Evolutionary conservation across 1,140 invertebrate genomes (phyloP).

Genomic region (Lutraria rhynchaena): DNA sequence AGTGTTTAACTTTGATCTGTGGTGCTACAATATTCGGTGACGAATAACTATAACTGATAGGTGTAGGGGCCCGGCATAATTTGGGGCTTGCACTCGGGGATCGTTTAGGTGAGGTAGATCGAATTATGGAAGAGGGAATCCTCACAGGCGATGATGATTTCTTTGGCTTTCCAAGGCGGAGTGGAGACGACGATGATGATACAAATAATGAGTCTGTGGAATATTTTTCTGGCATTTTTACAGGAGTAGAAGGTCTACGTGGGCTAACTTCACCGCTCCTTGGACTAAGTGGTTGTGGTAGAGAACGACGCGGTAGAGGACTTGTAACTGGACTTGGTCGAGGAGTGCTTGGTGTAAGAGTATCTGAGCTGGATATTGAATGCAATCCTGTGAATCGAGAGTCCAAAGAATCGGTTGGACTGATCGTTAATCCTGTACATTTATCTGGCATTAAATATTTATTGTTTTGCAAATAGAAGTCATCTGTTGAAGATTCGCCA

Average conservation of each 20-base stretch:
- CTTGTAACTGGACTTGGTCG: conserved; percentile 71
- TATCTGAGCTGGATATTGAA: conserved; percentile 86
- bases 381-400: conserved; percentile 75
- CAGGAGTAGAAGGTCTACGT: conserved; percentile 66
- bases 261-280: conserved; percentile 67
- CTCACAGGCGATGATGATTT: conserved; percentile 74
- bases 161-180: conserved; percentile 72
- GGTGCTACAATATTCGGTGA: conserved; percentile 81
- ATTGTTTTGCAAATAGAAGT: conserved; percentile 56
- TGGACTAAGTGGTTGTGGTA: conserved; percentile 59
- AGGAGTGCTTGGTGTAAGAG: conserved; percentile 83
- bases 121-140: conserved; percentile 69
- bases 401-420: conserved; percentile 42
- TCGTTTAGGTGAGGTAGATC: conserved; percentile 60
- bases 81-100: conserved; percentile 79
- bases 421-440: conserved; percentile 69
- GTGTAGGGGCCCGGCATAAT: conserved; percentile 77
- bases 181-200: conserved; percentile 71
- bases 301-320: conserved; percentile 66
- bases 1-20: conserved; percentile 76
- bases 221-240: conserved; percentile 58
- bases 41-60: conserved; percentile 81
- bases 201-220: conserved; percentile 55
- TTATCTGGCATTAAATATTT: conserved; percentile 66
- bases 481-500: conserved; percentile 57